phyloP scores from a whole-genome alignment of 2,113 vertebrate species.

The Poeciliopsis retropinna region DNA sequence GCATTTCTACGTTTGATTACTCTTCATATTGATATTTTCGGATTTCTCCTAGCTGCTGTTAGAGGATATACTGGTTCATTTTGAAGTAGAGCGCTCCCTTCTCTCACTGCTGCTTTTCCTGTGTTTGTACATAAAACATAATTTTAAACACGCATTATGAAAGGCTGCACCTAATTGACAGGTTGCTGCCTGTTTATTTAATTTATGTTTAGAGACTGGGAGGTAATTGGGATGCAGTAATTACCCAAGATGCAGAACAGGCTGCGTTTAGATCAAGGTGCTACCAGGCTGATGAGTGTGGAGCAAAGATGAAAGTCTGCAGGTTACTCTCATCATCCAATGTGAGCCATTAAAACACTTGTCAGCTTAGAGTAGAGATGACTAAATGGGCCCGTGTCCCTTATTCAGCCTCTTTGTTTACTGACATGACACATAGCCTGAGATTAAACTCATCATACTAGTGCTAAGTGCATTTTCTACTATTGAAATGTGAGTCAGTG shows the following conservation, averaged over 20 bases:
- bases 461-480: too few relatives aligned
- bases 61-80: conserved; percentile 53
- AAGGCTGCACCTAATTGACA: conserved; percentile 78
- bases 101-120: conserved; percentile 34
- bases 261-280: conserved; percentile 54
- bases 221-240: conserved; percentile 79
- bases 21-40: conserved; percentile 54
- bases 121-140: conserved; percentile 59
- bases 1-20: conserved; percentile 39
- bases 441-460: conserved; percentile 35
- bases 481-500: too few relatives aligned
- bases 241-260: conserved; percentile 71
- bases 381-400: conserved; percentile 69
- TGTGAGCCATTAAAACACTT: conserved; percentile 61
- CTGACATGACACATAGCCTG: conserved; percentile 44
- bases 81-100: conserved; percentile 64
- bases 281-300: conserved; percentile 51
- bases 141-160: conserved; percentile 70
- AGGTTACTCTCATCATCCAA: conserved; percentile 61
- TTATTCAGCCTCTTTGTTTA: conserved; percentile 57
- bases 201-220: conserved; percentile 78
- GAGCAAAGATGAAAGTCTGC: conserved; percentile 68
- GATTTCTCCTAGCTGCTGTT: conserved; percentile 40
- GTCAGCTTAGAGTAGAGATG: conserved; percentile 48
- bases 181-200: conserved; percentile 83